A percentile compares a stretch with the other conserved stretches of the same genome.
Conservation (phyloP, 1,140 invertebrate species). For the Lepidurus packardi region DNA sequence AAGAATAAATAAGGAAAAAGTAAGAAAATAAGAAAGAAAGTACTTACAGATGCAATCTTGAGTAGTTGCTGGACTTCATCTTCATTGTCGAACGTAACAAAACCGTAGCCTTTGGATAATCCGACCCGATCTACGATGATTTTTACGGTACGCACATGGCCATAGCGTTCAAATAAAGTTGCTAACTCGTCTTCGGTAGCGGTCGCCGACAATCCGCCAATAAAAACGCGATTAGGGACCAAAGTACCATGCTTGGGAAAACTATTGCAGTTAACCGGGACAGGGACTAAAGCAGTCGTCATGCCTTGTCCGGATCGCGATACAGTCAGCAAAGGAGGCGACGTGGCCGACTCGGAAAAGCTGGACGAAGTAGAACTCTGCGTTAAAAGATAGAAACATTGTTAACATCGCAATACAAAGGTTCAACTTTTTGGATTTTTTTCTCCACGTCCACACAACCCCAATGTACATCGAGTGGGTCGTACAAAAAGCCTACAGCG, state of each 20-base stretch:
- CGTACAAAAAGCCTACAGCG: no score
- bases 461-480: background rate
- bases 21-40: background rate
- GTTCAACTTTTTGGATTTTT: background rate
- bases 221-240: conserved; percentile 90
- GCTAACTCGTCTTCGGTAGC: conserved; percentile 76
- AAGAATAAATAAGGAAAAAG: conserved; percentile 28
- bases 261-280: conserved; percentile 39
- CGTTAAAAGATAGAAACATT: background rate
- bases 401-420: background rate
- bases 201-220: conserved; percentile 81
- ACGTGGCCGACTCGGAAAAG: background rate
- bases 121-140: conserved; percentile 89
- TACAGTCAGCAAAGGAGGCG: background rate
- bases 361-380: background rate
- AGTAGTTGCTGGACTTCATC: conserved; percentile 70
- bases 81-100: conserved; percentile 91
- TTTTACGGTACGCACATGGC: conserved; percentile 85
- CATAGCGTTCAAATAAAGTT: conserved; percentile 77
- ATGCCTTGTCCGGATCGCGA: background rate
- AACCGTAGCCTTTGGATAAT: conserved; percentile 90
- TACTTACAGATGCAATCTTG: conserved; percentile 41
- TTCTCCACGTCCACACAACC: background rate
- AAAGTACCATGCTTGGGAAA: conserved; percentile 52
- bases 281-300: background rate